Evolutionary conservation across 2,113 vertebrate species (phyloP).

Genomic region (Globicephala melas): DNA sequence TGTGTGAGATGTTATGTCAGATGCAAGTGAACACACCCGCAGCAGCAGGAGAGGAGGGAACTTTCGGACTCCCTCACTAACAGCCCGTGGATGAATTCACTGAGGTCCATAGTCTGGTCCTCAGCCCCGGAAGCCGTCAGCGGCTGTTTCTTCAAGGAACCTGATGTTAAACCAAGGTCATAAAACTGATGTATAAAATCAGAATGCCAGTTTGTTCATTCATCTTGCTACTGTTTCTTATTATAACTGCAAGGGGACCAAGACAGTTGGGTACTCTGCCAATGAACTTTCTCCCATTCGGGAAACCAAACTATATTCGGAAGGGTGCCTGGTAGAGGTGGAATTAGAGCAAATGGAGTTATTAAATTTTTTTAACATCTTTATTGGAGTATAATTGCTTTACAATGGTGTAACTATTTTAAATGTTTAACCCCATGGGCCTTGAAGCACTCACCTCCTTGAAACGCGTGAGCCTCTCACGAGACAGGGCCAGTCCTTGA

Average conservation of each 20-base stretch:
- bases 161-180: background rate
- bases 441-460: background rate
- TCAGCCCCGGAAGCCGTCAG: background rate
- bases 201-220: background rate
- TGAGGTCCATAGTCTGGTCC: background rate
- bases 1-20: background rate
- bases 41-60: background rate
- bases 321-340: background rate
- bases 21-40: background rate
- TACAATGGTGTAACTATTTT: background rate
- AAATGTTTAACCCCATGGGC: background rate
- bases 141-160: background rate
- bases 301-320: background rate
- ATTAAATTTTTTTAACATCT: background rate
- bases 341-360: background rate
- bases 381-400: too few relatives aligned
- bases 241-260: background rate
- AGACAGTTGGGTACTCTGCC: background rate
- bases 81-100: background rate
- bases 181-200: background rate
- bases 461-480: background rate
- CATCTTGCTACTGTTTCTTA: background rate
- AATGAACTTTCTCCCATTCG: background rate
- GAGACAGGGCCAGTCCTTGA: background rate
- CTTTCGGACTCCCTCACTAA: background rate